A percentile compares a stretch with the other conserved stretches of the same genome.
Evolutionary conservation across 2,113 vertebrate genomes (phyloP).

Genomic region (Neolamprologus falcicula): DNA sequence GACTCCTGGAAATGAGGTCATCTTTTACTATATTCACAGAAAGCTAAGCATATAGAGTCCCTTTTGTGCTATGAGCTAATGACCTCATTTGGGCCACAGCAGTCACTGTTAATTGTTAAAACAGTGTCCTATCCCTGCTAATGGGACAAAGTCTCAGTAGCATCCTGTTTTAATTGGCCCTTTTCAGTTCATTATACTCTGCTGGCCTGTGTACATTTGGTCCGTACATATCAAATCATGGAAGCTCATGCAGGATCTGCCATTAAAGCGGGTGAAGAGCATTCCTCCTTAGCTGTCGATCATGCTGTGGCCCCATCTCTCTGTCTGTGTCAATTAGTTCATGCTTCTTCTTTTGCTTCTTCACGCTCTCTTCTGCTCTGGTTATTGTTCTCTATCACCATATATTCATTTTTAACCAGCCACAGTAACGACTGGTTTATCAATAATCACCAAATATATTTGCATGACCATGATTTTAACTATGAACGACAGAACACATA

Average conservation of each 20-base stretch:
- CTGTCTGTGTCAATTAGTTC: background rate
- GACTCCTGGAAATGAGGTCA: background rate
- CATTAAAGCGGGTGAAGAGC: background rate
- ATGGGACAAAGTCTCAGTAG: background rate
- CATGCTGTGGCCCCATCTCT: background rate
- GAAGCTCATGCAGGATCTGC: background rate
- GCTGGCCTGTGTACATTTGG: background rate
- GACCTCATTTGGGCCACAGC: background rate
- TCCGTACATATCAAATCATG: background rate
- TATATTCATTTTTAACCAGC: background rate
- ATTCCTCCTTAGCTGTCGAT: background rate
- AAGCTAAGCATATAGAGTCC: background rate
- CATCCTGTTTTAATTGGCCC: slow-evolving; percentile 1
- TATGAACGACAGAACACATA: background rate
- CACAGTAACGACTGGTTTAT: background rate
- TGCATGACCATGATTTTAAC: background rate
- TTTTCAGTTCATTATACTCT: background rate
- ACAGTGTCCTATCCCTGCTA: background rate
- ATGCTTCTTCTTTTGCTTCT: background rate
- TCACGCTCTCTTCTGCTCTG: background rate
- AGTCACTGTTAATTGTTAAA: slow-evolving; percentile 11
- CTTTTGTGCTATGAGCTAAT: background rate
- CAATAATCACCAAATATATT: background rate
- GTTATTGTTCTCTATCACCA: background rate
- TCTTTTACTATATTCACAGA: background rate